These are phyloP conservation scores for Tapirus terrestris DNA, from an alignment of 2,113 vertebrate genomes.

Conservation along the genomic window DNA sequence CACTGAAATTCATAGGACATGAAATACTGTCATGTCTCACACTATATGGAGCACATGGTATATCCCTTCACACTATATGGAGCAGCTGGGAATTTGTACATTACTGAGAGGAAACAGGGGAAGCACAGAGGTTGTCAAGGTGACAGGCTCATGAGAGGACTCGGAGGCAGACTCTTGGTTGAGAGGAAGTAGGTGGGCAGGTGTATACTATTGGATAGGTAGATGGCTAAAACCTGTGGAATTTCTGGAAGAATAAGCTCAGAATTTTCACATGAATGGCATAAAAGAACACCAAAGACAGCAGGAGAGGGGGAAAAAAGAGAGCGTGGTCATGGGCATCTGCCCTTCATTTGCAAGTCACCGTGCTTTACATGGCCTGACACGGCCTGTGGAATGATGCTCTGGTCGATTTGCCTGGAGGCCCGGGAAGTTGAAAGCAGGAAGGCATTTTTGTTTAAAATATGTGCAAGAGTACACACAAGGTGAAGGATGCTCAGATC, in stretches of 20 bases:
- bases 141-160: not conserved
- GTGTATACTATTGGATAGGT: not conserved
- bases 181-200: not conserved
- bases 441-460: conserved; percentile 20
- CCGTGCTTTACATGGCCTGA: not conserved
- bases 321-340: not conserved
- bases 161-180: not conserved
- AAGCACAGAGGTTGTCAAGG: conserved; percentile 45
- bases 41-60: not conserved
- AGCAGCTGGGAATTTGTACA: conserved; percentile 2
- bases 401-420: not conserved
- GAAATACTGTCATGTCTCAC: not conserved
- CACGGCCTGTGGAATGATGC: not conserved
- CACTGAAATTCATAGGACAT: not conserved
- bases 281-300: not conserved
- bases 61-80: not conserved
- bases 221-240: not conserved
- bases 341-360: not conserved
- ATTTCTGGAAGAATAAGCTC: not conserved
- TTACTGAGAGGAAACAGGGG: not conserved
- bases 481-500: not conserved
- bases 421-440: not conserved
- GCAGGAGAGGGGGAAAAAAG: not conserved
- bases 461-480: not conserved
- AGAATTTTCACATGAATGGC: not conserved